Conservation (phyloP, 2,113 vertebrate genomes). For the Stigmatopora argus region DNA sequence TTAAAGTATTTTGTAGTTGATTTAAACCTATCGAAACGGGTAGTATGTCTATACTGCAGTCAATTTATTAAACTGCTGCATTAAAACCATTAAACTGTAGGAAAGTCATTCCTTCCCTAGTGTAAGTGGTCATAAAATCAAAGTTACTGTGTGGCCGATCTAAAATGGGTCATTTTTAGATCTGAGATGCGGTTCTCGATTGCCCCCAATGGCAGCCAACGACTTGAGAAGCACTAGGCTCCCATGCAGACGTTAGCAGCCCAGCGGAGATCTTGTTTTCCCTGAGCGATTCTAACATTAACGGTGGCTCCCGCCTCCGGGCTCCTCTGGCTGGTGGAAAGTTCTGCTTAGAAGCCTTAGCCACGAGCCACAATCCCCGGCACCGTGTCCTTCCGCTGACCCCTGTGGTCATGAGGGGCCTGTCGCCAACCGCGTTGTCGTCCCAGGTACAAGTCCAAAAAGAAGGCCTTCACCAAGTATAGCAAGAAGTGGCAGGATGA, state of each 20-base stretch:
- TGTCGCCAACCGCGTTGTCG: constrained; percentile 60
- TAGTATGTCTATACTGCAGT: too few relatives aligned
- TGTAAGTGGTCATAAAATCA: too few relatives aligned
- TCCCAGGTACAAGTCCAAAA: constrained; percentile 98
- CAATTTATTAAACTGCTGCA: too few relatives aligned
- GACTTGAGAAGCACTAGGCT: not conserved
- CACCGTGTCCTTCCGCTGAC: constrained; percentile 70
- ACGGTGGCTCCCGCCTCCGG: constrained; percentile 68
- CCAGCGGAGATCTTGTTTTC: constrained; percentile 36
- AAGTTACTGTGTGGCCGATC: too few relatives aligned
- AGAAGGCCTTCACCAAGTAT: constrained; percentile 99
- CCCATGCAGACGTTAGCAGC: constrained; percentile 29
- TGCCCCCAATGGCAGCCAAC: too few relatives aligned
- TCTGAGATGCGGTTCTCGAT: too few relatives aligned
- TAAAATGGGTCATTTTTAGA: too few relatives aligned
- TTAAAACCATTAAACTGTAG: too few relatives aligned
- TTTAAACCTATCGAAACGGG: too few relatives aligned
- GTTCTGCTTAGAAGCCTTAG: constrained; percentile 82
- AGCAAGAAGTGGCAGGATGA: constrained; percentile 99
- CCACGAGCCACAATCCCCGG: constrained; percentile 83
- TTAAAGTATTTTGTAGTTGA: too few relatives aligned
- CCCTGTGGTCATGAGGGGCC: constrained; percentile 67
- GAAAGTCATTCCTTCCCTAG: too few relatives aligned
- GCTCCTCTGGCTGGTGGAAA: constrained; percentile 96
- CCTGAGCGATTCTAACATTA: constrained; percentile 57